Percentiles rank a stretch among this genome's conserved stretches.
These are phyloP conservation scores for Athene cunicularia DNA, from an alignment of 2,113 vertebrate genomes.

Conservation along the genomic window DNA sequence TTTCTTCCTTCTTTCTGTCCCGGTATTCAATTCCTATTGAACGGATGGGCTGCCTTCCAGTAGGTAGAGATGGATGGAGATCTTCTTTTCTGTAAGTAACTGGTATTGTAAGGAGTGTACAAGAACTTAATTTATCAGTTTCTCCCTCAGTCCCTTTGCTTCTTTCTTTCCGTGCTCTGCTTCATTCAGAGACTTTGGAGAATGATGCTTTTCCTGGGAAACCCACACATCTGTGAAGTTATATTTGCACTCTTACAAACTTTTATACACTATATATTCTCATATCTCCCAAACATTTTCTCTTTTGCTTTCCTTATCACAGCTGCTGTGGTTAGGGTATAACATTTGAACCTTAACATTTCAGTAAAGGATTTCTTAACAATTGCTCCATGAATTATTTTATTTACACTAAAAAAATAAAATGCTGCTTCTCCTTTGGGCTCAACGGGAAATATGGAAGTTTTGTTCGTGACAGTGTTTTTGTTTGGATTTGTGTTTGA, in stretches of 20 bases:
- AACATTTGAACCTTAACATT: neutral
- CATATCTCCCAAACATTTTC: neutral
- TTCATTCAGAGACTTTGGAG: neutral
- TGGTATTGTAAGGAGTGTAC: neutral
- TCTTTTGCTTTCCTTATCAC: neutral
- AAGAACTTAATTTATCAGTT: neutral
- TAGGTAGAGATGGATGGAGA: neutral
- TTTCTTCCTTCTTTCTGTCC: neutral
- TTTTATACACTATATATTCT: neutral
- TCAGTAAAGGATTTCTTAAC: neutral
- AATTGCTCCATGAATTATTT: neutral
- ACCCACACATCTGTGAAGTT: neutral
- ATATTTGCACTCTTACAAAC: neutral
- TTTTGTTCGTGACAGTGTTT: neutral
- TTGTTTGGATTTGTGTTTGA: neutral
- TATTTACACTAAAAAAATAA: neutral
- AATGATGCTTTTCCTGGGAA: neutral
- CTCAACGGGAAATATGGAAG: neutral
- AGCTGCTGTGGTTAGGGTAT: neutral
- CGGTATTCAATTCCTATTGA: neutral
- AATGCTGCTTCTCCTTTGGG: neutral
- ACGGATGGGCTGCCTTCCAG: neutral
- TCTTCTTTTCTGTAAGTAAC: neutral
- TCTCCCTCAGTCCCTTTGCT: neutral
- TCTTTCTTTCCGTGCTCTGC: accelerated